phyloP scores from a whole-genome alignment of 2,797 vertebrate genomes.

The Lophotriccus pileatus region DNA sequence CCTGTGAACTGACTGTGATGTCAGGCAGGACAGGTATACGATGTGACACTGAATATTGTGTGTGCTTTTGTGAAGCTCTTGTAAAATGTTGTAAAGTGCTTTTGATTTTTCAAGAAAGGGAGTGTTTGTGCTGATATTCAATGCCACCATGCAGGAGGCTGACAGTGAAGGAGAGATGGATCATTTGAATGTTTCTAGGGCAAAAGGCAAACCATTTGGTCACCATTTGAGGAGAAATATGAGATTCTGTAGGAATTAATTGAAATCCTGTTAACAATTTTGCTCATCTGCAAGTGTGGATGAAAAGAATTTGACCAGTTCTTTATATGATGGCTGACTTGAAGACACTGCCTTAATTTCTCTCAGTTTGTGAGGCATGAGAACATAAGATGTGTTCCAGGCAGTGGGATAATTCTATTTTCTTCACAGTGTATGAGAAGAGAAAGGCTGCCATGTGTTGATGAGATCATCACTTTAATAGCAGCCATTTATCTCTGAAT shows the following conservation, averaged over 20 bases:
- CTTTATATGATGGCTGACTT: background rate
- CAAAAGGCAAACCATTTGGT: background rate
- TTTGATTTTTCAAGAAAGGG: background rate
- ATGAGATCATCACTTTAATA: constrained; percentile 56
- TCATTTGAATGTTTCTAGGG: background rate
- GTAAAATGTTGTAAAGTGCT: background rate
- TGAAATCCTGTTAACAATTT: background rate
- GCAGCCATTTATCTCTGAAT: constrained; percentile 36
- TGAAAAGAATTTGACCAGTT: background rate
- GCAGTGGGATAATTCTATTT: constrained; percentile 41
- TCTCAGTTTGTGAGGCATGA: constrained; percentile 1
- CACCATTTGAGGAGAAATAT: background rate
- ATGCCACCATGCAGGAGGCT: background rate
- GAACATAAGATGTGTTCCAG: constrained; percentile 24
- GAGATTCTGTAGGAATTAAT: background rate
- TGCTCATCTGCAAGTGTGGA: background rate
- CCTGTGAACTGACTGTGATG: background rate
- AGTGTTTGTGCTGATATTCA: background rate
- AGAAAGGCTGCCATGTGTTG: constrained; percentile 19
- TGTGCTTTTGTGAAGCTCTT: background rate
- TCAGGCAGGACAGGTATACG: background rate
- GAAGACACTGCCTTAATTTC: background rate
- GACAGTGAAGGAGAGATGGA: background rate
- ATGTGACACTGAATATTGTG: background rate
- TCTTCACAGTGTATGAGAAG: background rate